Percentiles rank a stretch among this genome's conserved stretches.
Evolutionary conservation across 2,888 invertebrate genomes (phyloP).

Genomic region (Bedellia somnulentella): DNA sequence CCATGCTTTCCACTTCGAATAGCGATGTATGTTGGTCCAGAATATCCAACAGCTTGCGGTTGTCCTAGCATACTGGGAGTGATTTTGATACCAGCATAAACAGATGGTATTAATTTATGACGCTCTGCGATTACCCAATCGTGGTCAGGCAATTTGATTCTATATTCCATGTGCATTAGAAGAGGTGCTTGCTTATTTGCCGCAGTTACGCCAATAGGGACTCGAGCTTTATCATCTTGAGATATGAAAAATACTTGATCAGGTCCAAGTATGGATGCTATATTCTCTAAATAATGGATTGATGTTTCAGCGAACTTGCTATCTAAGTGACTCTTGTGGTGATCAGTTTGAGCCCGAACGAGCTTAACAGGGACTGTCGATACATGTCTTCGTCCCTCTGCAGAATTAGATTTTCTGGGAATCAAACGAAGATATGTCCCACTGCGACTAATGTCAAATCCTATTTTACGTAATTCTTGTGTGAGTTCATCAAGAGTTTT

Average conservation of each 20-base stretch:
- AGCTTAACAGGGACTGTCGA: slow-evolving; percentile 4
- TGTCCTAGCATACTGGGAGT: slow-evolving; percentile 4
- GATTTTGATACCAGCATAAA: slow-evolving; percentile 4
- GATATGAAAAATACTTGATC: slow-evolving; percentile 5
- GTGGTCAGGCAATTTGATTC: background rate
- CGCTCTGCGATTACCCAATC: slow-evolving; percentile 1
- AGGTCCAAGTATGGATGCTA: slow-evolving; percentile 6
- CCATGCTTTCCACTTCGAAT: slow-evolving; percentile 1
- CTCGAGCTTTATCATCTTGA: slow-evolving; percentile 6
- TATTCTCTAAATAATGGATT: slow-evolving; percentile 5
- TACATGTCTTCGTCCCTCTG: slow-evolving; percentile 6
- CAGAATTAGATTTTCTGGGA: slow-evolving; percentile 4
- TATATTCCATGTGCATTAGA: slow-evolving; percentile 3
- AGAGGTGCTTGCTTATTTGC: slow-evolving; percentile 3
- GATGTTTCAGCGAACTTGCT: slow-evolving; percentile 4
- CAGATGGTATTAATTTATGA: slow-evolving; percentile 4
- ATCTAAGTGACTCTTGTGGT: slow-evolving; percentile 6
- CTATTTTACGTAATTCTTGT: slow-evolving; percentile 3
- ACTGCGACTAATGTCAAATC: slow-evolving; percentile 6
- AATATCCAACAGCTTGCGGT: slow-evolving; percentile 1
- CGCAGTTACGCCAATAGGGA: slow-evolving; percentile 4
- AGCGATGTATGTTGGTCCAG: background rate
- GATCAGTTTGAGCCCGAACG: slow-evolving; percentile 4
- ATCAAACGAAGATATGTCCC: slow-evolving; percentile 6
- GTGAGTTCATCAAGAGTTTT: slow-evolving; percentile 3